A percentile compares a stretch with the other conserved stretches of the same genome.
phyloP scores from a whole-genome alignment of 2,113 vertebrate species.

The Apodemus speciosus region DNA sequence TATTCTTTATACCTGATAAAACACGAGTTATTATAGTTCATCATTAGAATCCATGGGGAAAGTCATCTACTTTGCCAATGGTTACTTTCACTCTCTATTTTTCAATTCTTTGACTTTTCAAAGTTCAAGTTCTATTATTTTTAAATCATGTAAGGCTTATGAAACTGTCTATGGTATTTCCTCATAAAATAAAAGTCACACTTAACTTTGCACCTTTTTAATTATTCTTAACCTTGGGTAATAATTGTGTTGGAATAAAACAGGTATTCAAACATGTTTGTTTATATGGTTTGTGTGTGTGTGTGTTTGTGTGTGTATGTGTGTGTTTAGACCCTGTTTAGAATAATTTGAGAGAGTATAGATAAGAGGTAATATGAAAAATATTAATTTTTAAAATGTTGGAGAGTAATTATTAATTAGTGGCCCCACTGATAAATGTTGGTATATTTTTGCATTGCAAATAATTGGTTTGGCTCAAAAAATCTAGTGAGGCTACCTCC shows the following conservation, averaged over 20 bases:
- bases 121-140: slow-evolving; percentile 36
- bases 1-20: slow-evolving; percentile 13
- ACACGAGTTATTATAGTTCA: slow-evolving; percentile 37
- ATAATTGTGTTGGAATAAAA: neutral
- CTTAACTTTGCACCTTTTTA: slow-evolving; percentile 43
- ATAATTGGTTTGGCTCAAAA: slow-evolving; percentile 14
- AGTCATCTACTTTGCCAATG: slow-evolving; percentile 31
- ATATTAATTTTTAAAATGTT: slow-evolving; percentile 34
- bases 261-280: neutral
- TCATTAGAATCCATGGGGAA: slow-evolving; percentile 19
- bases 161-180: slow-evolving; percentile 36
- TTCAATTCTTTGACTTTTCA: slow-evolving; percentile 23
- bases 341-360: neutral
- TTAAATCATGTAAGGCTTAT: slow-evolving; percentile 37
- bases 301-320: too few species aligned
- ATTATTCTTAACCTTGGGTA: slow-evolving; percentile 8
- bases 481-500: neutral
- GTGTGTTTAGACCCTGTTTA: neutral
- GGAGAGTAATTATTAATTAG: slow-evolving; percentile 21
- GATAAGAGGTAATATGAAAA: neutral
- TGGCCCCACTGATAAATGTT: neutral
- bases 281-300: neutral
- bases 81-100: slow-evolving; percentile 5
- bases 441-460: slow-evolving; percentile 27
- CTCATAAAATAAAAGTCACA: slow-evolving; percentile 41